Conservation (phyloP, 2,888 invertebrate species). For the Enchytraeus crypticus region DNA sequence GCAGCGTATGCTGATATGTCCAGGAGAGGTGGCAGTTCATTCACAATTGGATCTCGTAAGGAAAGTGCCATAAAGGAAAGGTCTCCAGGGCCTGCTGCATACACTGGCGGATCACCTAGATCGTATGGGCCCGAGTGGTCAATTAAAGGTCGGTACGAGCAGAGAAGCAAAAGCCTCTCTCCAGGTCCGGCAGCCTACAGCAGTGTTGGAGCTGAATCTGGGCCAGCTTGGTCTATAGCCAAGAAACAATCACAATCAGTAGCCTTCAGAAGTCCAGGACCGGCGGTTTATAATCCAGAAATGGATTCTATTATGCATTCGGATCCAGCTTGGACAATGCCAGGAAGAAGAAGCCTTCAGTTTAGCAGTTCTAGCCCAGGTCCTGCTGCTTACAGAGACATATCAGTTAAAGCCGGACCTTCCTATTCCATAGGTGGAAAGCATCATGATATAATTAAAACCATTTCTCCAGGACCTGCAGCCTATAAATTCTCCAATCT, state of each 20-base stretch:
- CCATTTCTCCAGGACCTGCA: background rate
- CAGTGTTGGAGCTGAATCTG: background rate
- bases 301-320: background rate
- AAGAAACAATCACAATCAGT: background rate
- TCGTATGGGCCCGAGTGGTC: background rate
- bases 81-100: background rate
- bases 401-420: background rate
- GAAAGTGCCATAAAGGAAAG: background rate
- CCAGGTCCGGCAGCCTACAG: background rate
- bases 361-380: background rate
- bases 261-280: background rate
- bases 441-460: background rate
- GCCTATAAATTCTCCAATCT: background rate
- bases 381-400: background rate
- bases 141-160: background rate
- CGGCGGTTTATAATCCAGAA: constrained; percentile 1
- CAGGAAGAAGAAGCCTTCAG: background rate
- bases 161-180: background rate
- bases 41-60: background rate
- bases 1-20: background rate
- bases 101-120: background rate
- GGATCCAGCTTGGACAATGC: background rate
- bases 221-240: background rate
- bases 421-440: background rate
- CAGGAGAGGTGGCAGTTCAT: background rate